A percentile compares a stretch with the other conserved stretches of the same genome.
Evolutionary conservation across 2,888 invertebrate species (phyloP).

Genomic region (Latheticus oryzae): DNA sequence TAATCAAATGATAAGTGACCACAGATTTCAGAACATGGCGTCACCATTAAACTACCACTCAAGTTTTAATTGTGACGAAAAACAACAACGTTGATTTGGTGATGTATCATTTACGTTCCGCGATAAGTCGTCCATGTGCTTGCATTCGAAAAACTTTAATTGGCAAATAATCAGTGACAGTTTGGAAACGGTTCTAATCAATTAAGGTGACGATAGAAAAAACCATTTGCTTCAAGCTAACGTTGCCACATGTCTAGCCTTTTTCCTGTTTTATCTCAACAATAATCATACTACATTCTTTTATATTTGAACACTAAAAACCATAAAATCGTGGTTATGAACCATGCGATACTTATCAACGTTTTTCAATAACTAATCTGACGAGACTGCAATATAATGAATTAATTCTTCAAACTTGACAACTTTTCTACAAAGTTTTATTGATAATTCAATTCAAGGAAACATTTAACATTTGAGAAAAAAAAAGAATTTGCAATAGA

Average conservation of each 20-base stretch:
- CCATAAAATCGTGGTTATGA: slow-evolving; percentile 17
- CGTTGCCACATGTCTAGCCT: slow-evolving; percentile 37
- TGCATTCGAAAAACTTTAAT: slow-evolving; percentile 35
- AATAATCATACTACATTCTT: slow-evolving; percentile 12
- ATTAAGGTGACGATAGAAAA: slow-evolving; percentile 27
- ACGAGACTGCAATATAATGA: no score
- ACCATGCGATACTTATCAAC: no score
- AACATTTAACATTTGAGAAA: no score
- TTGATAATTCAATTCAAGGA: no score
- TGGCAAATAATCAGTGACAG: slow-evolving; percentile 39
- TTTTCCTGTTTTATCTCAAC: slow-evolving; percentile 29
- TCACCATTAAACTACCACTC: slow-evolving; percentile 7
- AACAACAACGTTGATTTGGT: slow-evolving; percentile 7
- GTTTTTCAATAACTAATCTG: no score
- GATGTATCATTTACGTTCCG: slow-evolving; percentile 23
- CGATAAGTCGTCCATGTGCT: slow-evolving; percentile 12
- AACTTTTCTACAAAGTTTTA: no score
- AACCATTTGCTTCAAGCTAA: slow-evolving; percentile 26
- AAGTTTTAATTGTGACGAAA: slow-evolving; percentile 16
- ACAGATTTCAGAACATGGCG: slow-evolving; percentile 30
- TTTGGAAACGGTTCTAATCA: slow-evolving; percentile 38
- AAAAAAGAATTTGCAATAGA: no score
- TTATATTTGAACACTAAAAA: slow-evolving; percentile 19
- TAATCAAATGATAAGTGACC: slow-evolving; percentile 30
- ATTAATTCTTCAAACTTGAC: no score